A percentile compares a stretch with the other conserved stretches of the same genome.
phyloP scores from a whole-genome alignment of 2,888 invertebrate genomes.

The Pocota personata region DNA sequence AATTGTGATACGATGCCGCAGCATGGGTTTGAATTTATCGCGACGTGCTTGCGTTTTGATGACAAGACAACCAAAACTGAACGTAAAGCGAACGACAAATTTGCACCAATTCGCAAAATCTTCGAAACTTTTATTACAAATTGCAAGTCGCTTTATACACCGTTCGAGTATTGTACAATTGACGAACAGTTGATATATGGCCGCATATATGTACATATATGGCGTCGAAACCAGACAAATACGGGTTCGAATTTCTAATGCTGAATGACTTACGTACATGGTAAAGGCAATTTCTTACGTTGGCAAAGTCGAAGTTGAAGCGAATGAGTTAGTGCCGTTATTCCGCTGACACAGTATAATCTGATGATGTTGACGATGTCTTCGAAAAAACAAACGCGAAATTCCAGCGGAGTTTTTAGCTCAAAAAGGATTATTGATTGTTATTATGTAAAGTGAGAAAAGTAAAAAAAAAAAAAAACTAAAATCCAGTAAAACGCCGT shows the following conservation, averaged over 20 bases:
- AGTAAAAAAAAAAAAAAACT: too few species aligned
- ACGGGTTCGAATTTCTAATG: too few species aligned
- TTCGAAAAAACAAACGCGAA: conserved; percentile 44
- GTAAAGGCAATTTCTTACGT: conserved; percentile 27
- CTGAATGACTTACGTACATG: not conserved
- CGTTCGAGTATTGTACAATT: not conserved
- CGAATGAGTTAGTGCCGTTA: conserved; percentile 34
- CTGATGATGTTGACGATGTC: conserved; percentile 42
- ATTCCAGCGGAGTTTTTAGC: conserved; percentile 27
- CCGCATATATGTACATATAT: not conserved
- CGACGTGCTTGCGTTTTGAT: too few species aligned
- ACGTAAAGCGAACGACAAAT: too few species aligned
- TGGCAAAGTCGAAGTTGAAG: conserved; percentile 27
- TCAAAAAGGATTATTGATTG: too few species aligned
- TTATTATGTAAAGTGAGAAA: too few species aligned
- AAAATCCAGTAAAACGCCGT: too few species aligned
- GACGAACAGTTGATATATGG: not conserved
- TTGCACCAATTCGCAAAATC: too few species aligned
- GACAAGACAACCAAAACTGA: too few species aligned
- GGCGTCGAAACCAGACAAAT: not conserved
- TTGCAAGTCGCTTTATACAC: not conserved
- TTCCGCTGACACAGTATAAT: conserved; percentile 26
- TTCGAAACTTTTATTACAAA: not conserved
- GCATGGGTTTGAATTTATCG: conserved; percentile 15
- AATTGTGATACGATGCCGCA: conserved; percentile 18